Conservation (phyloP, 2,113 vertebrate species). For the Tetrax tetrax region DNA sequence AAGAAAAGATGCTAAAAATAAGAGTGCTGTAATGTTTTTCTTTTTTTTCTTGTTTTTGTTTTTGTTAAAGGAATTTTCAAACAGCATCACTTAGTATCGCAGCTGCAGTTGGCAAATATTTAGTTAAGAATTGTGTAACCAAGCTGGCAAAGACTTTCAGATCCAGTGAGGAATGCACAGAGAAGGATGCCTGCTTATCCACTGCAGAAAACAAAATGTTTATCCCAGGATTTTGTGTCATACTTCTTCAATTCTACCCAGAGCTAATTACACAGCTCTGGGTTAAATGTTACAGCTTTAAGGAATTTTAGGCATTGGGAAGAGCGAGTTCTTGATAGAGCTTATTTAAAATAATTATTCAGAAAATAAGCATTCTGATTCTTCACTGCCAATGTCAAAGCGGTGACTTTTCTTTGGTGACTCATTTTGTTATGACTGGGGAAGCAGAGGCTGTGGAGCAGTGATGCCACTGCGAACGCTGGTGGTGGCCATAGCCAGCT, state of each 20-base stretch:
- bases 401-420: neutral
- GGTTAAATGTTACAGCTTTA: slow-evolving; percentile 12
- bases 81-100: neutral
- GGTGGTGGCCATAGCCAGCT: too few relatives aligned
- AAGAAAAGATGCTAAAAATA: slow-evolving; percentile 33
- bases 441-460: neutral
- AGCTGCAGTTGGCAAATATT: slow-evolving; percentile 67
- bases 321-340: neutral
- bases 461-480: neutral
- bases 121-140: slow-evolving; percentile 60
- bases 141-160: neutral
- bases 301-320: neutral
- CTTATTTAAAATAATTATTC: neutral
- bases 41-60: neutral
- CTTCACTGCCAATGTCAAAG: neutral
- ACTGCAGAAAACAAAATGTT: slow-evolving; percentile 23
- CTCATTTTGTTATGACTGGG: fast-evolving
- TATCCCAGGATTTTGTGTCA: slow-evolving; percentile 6
- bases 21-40: neutral
- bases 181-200: slow-evolving; percentile 40
- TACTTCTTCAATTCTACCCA: neutral
- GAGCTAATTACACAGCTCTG: neutral
- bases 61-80: slow-evolving; percentile 38
- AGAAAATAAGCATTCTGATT: neutral
- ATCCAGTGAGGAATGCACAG: neutral